phyloP scores from a whole-genome alignment of 2,888 invertebrate species.

The Mesorhabditis spiculigera region DNA sequence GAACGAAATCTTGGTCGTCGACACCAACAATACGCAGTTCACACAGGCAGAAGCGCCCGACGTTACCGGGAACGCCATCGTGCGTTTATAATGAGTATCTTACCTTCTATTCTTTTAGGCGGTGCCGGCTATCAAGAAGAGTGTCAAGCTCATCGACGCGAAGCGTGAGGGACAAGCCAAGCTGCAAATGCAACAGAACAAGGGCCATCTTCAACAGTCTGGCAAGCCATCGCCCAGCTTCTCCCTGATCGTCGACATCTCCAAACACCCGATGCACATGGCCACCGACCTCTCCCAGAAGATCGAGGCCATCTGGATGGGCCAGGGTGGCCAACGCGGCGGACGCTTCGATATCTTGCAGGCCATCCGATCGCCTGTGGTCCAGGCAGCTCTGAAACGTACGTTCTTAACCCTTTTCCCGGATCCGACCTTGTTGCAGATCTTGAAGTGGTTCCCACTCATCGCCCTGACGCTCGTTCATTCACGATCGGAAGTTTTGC shows the following conservation, averaged over 20 bases:
- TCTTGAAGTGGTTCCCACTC: background rate
- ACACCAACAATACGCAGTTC: background rate
- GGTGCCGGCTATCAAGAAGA: background rate
- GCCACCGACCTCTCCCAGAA: background rate
- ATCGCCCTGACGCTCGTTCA: conserved; percentile 4
- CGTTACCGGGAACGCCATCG: background rate
- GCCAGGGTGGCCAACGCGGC: background rate
- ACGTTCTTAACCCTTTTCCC: background rate
- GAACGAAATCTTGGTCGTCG: background rate
- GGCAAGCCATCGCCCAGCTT: too few relatives aligned
- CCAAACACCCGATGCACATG: background rate
- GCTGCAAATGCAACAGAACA: too few relatives aligned
- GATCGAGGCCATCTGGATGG: conserved; percentile 4
- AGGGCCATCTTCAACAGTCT: too few relatives aligned
- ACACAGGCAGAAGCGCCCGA: background rate
- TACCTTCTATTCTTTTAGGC: background rate
- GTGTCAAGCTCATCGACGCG: background rate
- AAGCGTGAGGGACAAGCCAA: too few relatives aligned
- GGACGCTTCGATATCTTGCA: conserved; percentile 1
- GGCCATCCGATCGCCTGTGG: background rate
- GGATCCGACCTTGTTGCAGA: background rate
- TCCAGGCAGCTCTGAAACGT: background rate
- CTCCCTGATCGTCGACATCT: background rate
- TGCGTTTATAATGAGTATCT: background rate
- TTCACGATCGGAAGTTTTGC: conserved; percentile 4